Evolutionary conservation across 2,113 vertebrate species (phyloP).

Genomic region (Elephas maximus): DNA sequence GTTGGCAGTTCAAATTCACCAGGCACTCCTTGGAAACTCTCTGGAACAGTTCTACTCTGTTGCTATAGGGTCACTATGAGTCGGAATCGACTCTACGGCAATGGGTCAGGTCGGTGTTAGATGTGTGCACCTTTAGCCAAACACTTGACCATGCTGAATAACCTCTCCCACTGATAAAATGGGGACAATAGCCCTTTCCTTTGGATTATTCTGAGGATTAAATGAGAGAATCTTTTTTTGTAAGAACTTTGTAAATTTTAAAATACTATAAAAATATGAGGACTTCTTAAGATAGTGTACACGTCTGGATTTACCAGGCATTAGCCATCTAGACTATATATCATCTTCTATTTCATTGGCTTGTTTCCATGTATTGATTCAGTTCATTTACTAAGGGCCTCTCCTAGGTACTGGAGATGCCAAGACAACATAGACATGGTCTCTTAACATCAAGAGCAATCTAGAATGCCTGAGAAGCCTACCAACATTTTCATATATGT

Average conservation of each 20-base stretch:
- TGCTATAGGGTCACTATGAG: too few relatives aligned
- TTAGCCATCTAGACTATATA: background rate
- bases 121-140: background rate
- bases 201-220: background rate
- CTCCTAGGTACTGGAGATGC: background rate
- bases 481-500: background rate
- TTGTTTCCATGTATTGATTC: background rate
- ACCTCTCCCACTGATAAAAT: background rate
- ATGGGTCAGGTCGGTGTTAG: background rate
- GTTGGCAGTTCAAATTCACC: too few relatives aligned
- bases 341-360: background rate
- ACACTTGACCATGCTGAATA: background rate
- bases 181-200: background rate
- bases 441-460: background rate
- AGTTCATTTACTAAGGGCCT: background rate
- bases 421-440: background rate
- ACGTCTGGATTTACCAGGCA: background rate
- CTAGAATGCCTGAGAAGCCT: background rate
- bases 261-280: background rate
- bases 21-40: too few relatives aligned
- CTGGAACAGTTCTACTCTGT: too few relatives aligned
- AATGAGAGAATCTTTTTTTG: background rate
- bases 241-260: background rate
- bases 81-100: too few relatives aligned
- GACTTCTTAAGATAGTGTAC: background rate